Base-by-base conservation (phyloP, 2,113 vertebrate species). In the Clarias batrachus region DNA sequence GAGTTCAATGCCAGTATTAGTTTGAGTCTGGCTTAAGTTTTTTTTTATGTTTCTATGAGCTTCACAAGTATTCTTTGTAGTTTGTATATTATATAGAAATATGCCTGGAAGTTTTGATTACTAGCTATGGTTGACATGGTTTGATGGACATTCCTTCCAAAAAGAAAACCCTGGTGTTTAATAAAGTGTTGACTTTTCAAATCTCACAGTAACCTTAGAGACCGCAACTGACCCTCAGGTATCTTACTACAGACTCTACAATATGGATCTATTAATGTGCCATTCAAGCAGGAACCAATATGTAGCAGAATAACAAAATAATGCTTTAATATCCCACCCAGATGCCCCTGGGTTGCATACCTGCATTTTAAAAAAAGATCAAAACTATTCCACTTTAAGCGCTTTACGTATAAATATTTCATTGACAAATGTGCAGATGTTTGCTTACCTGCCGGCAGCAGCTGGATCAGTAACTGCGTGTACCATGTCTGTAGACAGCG, bases 401-500 rank as follows among this genome's bases (percentile, higher is more conserved):
- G 37, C 7, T 52, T 85, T 41, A 77, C 52, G 1, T 71, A 27
- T 21, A 65, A 54, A 27, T 14, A 10, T 1, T 77, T 65, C 41
- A 3, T 27, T 48, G 9, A 21, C 10, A 27, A 71, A 25, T 27
- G 16, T 23, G 2, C 80, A 76, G 37, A 5, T 73, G 57, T 14
- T 70, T 70, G 85, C 94, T 13, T 91, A 99, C 98, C 97, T 96
- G 94, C 96, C 93, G 0, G 96, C 96, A 3, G 97, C 94, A 14
- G 97, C 89, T 25, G 97, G 96, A 91, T 97, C 97, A 13, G 97
- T 98, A 80, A 98, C 97, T 0, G 98, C 97, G 0, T 99, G 97
- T 70, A 99, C 98, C 98, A 99, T 99, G 92, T 99, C 98, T 0
- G 97, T 99, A 77, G 98, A 98, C 71, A 99, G 90, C 0, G 98